phyloP scores from a whole-genome alignment of 2,797 vertebrate genomes.

The Sebastiscus albofasciatus region DNA sequence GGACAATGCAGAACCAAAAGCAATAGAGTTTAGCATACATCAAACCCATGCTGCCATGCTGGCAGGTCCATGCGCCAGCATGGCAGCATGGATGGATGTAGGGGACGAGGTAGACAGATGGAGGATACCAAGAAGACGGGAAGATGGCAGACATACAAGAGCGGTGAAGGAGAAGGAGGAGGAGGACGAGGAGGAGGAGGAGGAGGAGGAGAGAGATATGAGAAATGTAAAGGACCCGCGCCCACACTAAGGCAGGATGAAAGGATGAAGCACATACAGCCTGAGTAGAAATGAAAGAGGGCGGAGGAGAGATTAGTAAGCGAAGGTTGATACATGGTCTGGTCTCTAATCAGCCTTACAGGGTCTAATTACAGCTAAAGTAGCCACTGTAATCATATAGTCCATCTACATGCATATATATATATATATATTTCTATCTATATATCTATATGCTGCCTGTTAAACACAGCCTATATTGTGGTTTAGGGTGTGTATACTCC shows the following conservation, averaged over 20 bases:
- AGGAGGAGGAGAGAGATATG: background rate
- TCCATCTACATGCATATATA: background rate
- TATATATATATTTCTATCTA: background rate
- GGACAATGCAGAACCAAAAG: background rate
- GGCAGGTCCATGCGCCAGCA: constrained; percentile 28
- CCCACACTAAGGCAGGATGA: constrained; percentile 46
- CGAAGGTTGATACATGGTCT: constrained; percentile 41
- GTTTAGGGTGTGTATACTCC: background rate
- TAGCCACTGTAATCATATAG: constrained; percentile 49
- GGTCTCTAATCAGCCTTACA: constrained; percentile 65
- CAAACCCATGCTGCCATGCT: constrained; percentile 33
- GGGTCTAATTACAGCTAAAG: constrained; percentile 52
- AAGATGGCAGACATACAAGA: constrained; percentile 41
- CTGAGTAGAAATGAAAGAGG: constrained; percentile 52
- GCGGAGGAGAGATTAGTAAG: constrained; percentile 43
- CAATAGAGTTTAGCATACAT: constrained; percentile 27
- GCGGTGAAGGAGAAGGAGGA: background rate
- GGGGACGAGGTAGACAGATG: constrained; percentile 56
- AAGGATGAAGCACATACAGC: constrained; percentile 23
- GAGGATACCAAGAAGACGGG: constrained; percentile 45
- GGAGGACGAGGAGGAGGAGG: background rate
- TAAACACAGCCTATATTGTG: constrained; percentile 36
- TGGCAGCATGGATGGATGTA: constrained; percentile 29
- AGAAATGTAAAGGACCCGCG: constrained; percentile 24
- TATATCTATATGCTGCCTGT: background rate